A percentile compares a stretch with the other conserved stretches of the same genome.
Evolutionary conservation across 1,140 invertebrate genomes (phyloP).

Genomic region (Meloidogyne chitwoodi): DNA sequence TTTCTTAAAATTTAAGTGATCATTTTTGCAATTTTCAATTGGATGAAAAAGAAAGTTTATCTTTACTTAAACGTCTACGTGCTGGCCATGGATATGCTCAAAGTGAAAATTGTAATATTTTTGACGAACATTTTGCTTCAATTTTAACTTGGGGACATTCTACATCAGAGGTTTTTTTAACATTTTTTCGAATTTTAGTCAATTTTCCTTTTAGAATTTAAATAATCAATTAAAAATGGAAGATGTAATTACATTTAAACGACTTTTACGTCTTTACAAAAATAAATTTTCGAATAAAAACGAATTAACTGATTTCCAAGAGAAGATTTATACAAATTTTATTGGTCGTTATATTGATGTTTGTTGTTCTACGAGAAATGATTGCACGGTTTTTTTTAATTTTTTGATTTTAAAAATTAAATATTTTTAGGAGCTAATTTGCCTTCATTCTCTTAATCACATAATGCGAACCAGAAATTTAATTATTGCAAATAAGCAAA

Average conservation of each 20-base stretch:
- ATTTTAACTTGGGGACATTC: not conserved
- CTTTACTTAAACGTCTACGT: not conserved
- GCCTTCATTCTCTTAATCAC: conserved; percentile 56
- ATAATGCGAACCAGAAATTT: conserved; percentile 44
- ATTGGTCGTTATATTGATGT: conserved; percentile 47
- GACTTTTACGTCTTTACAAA: conserved; percentile 5
- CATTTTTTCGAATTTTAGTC: too few relatives aligned
- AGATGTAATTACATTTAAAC: conserved; percentile 8
- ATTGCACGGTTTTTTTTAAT: conserved; percentile 23
- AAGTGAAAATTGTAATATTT: not conserved
- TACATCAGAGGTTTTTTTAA: not conserved
- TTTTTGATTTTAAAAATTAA: not conserved
- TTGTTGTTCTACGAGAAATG: conserved; percentile 28
- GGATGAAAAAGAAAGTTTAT: not conserved
- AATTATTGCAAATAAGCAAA: conserved; percentile 51
- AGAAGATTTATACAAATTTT: conserved; percentile 26
- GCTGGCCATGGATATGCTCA: not conserved
- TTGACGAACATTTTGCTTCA: not conserved
- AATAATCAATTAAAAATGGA: not conserved
- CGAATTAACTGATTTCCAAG: not conserved
- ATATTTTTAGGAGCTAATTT: conserved; percentile 36
- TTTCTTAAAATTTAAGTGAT: not conserved
- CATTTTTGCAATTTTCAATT: conserved; percentile 7
- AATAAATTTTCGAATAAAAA: not conserved
- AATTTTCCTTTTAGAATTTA: conserved; percentile 1